A percentile compares a stretch with the other conserved stretches of the same genome.
Evolutionary conservation across 2,888 invertebrate genomes (phyloP).

Genomic region (Drosophila borealis): DNA sequence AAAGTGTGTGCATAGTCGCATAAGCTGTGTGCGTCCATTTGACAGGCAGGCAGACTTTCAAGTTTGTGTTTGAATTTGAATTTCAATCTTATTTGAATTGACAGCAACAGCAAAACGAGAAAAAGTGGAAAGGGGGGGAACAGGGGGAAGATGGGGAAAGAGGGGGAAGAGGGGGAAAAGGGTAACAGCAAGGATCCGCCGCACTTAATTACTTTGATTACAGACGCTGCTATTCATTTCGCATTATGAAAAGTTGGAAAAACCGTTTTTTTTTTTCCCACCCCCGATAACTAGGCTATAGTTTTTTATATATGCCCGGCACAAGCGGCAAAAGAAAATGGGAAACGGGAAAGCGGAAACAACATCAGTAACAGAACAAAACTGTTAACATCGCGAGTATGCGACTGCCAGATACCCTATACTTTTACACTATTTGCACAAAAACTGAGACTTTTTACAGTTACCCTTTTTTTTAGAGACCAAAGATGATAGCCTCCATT

Average conservation of each 20-base stretch:
- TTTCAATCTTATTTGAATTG: conserved; percentile 32
- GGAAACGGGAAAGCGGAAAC: conserved; percentile 18
- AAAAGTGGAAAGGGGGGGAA: neutral
- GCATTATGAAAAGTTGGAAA: conserved; percentile 35
- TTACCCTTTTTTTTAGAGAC: too few species aligned
- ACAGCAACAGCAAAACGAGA: conserved; percentile 8
- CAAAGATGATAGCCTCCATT: too few species aligned
- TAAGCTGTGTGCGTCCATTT: conserved; percentile 14
- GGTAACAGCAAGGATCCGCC: neutral
- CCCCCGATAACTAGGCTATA: conserved; percentile 42
- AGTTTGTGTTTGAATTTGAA: conserved; percentile 23
- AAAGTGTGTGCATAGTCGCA: neutral
- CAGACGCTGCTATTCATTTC: conserved; percentile 15
- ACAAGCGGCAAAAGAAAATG: conserved; percentile 21
- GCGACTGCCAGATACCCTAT: conserved; percentile 10
- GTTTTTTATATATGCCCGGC: conserved; percentile 12
- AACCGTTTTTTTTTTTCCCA: conserved; percentile 21
- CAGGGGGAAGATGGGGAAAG: too few species aligned
- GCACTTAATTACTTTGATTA: conserved; percentile 45
- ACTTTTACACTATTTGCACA: too few species aligned
- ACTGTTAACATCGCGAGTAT: neutral
- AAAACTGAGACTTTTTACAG: too few species aligned
- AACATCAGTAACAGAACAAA: conserved; percentile 10
- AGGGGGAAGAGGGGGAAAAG: neutral
- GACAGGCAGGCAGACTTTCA: conserved; percentile 23